These are phyloP conservation scores for Porphyrio hochstetteri DNA, from an alignment of 2,113 vertebrate genomes.

Conservation along the genomic window DNA sequence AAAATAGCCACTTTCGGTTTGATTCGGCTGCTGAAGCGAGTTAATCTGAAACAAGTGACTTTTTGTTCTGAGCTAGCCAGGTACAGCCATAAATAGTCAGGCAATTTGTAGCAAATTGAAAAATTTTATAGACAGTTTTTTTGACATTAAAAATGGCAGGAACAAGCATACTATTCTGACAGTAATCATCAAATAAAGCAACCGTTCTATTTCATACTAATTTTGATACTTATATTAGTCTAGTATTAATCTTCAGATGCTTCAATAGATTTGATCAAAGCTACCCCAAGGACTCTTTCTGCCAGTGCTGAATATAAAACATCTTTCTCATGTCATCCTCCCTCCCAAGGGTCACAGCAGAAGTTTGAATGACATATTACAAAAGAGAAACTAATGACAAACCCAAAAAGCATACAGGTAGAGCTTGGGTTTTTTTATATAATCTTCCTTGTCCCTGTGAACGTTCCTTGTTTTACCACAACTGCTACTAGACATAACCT, in stretches of 20 bases:
- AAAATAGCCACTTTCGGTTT: neutral
- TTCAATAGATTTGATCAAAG: neutral
- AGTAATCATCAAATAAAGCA: neutral
- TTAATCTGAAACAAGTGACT: neutral
- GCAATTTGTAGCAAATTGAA: neutral
- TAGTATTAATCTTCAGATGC: neutral
- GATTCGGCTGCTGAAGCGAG: neutral
- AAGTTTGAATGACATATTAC: neutral
- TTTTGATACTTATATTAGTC: neutral
- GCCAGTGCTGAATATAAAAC: neutral
- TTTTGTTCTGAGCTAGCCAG: neutral
- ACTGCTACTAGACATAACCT: neutral
- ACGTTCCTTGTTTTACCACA: neutral
- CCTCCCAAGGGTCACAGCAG: neutral
- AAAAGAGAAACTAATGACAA: neutral
- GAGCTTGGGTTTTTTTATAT: neutral
- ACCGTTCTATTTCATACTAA: neutral
- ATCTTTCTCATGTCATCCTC: neutral
- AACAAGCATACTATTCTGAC: neutral
- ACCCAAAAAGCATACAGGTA: neutral
- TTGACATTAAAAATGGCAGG: neutral
- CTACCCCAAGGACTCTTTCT: neutral
- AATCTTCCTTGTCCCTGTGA: neutral
- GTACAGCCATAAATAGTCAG: neutral
- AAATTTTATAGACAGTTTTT: neutral